A percentile compares a stretch with the other conserved stretches of the same genome.
phyloP scores from a whole-genome alignment of 1,140 invertebrate genomes.

The Cotesia vestalis region DNA sequence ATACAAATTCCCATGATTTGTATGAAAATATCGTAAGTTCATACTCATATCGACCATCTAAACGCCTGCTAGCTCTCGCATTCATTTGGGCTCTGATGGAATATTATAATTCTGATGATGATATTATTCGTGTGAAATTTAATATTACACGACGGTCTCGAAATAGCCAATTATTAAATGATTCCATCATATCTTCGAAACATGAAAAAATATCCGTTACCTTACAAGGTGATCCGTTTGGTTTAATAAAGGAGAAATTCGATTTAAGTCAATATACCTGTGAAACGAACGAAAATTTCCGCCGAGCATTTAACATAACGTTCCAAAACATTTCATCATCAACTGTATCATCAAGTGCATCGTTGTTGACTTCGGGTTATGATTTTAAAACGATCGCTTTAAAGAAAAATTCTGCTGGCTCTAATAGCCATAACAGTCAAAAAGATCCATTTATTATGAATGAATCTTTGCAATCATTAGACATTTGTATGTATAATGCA shows the following conservation, averaged over 20 bases:
- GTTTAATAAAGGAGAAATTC: not conserved
- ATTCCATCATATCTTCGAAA: not conserved
- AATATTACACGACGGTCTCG: not conserved
- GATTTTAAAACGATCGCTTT: no score
- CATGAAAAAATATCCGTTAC: not conserved
- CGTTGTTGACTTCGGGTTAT: not conserved
- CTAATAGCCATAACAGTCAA: no score
- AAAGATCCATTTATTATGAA: not conserved
- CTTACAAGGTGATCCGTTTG: conserved; percentile 5
- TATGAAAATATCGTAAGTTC: not conserved
- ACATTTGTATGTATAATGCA: conserved; percentile 17
- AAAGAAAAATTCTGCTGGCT: no score
- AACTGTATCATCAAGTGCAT: not conserved
- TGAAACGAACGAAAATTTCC: conserved; percentile 3
- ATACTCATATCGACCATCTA: not conserved
- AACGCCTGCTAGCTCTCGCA: not conserved
- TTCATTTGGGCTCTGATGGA: not conserved
- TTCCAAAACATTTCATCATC: not conserved
- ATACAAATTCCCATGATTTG: not conserved
- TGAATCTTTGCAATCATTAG: not conserved
- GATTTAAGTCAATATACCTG: conserved; percentile 1
- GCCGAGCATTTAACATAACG: conserved; percentile 9
- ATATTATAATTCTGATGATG: not conserved
- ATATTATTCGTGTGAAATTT: not conserved
- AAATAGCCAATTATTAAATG: not conserved